Conservation (phyloP, 2,113 vertebrate species). For the Crotalus viridis region DNA sequence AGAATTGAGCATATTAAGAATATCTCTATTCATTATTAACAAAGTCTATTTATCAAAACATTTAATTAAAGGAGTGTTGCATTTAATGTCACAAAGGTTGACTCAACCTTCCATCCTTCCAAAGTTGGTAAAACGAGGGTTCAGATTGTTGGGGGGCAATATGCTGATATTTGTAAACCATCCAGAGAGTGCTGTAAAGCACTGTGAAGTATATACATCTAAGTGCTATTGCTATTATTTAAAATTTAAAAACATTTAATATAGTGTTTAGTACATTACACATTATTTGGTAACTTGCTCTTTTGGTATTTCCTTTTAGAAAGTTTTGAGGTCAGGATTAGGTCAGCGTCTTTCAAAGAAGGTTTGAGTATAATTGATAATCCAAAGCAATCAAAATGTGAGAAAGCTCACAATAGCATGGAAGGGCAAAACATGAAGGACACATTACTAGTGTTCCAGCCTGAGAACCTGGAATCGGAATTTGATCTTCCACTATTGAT, state of each 20-base stretch:
- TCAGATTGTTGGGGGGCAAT: no score
- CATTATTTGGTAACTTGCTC: background rate
- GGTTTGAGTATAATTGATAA: background rate
- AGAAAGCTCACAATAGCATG: background rate
- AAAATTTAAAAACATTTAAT: background rate
- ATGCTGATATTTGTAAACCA: no score
- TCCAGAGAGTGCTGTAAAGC: no score
- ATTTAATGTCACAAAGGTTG: background rate
- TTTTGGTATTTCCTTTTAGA: background rate
- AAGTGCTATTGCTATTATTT: background rate
- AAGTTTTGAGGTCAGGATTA: background rate
- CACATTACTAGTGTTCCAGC: background rate
- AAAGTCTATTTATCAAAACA: background rate
- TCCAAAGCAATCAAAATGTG: background rate
- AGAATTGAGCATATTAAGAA: background rate
- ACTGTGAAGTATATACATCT: no score
- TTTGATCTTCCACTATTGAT: constrained; percentile 23
- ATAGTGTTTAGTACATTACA: background rate
- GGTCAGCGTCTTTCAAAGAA: background rate
- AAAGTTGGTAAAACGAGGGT: no score
- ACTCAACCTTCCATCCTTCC: no score
- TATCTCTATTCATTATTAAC: background rate
- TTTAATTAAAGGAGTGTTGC: background rate
- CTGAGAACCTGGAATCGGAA: background rate
- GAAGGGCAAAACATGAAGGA: constrained; percentile 12